Evolutionary conservation across 2,797 vertebrate species (phyloP).

Genomic region (Cygnus olor): DNA sequence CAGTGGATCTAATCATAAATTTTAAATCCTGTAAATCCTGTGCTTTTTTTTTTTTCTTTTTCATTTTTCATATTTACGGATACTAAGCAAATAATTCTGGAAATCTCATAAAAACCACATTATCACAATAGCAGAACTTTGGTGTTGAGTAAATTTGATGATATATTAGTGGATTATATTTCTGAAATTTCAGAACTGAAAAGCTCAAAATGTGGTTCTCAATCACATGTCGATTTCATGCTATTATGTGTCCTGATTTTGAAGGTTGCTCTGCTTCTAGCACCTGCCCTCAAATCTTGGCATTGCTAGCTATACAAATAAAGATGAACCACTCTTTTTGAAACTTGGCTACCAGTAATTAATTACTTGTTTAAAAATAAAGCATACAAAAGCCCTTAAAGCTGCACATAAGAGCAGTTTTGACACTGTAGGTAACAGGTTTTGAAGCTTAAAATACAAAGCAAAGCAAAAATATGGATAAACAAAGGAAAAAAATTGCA

Average conservation of each 20-base stretch:
- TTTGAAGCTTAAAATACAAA: not conserved
- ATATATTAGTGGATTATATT: not conserved
- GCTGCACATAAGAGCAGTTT: not conserved
- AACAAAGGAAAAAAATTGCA: not conserved
- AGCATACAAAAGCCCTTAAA: not conserved
- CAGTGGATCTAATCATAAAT: not conserved
- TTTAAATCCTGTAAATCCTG: not conserved
- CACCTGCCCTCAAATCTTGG: not conserved
- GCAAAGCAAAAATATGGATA: not conserved
- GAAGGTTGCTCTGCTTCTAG: not conserved
- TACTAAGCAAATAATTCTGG: not conserved
- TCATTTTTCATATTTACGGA: not conserved
- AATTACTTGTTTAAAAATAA: not conserved
- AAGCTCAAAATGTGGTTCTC: not conserved
- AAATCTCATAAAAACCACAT: not conserved
- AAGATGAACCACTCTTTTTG: not conserved
- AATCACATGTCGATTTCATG: not conserved
- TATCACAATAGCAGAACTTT: not conserved
- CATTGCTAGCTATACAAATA: not conserved
- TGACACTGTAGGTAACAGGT: not conserved
- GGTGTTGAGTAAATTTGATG: not conserved
- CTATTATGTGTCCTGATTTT: not conserved
- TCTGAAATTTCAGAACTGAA: not conserved
- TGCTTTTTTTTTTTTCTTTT: not conserved
- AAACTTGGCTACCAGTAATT: not conserved